phyloP scores from a whole-genome alignment of 64 coral and sea anemone genomes.

The Orbicella faveolata region DNA sequence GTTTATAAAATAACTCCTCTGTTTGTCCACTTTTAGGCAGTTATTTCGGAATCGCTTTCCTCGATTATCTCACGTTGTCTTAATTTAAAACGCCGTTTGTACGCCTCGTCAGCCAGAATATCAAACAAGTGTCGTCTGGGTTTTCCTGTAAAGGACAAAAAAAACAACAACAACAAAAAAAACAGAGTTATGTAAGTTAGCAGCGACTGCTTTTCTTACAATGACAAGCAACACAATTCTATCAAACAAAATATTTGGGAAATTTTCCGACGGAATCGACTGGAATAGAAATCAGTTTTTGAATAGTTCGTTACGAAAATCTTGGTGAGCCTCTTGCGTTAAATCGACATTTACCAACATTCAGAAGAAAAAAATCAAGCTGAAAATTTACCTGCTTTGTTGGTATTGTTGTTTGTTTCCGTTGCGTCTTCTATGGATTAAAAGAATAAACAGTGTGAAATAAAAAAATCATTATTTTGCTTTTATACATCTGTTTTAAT shows the following conservation, averaged over 20 bases:
- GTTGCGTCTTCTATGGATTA: background rate
- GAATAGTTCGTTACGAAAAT: too few species aligned
- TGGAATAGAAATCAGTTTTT: too few species aligned
- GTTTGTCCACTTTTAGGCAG: background rate
- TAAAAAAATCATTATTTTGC: background rate
- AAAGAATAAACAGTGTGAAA: background rate
- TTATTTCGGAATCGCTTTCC: background rate
- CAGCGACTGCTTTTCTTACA: too few species aligned
- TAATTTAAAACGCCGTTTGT: conserved; percentile 35
- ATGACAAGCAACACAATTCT: too few species aligned
- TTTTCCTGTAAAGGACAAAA: background rate
- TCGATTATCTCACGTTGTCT: conserved; percentile 33
- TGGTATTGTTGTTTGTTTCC: background rate
- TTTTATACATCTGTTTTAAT: background rate
- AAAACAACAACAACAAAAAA: background rate
- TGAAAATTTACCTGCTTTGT: background rate
- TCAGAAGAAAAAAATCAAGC: background rate
- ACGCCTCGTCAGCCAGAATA: conserved; percentile 52
- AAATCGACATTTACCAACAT: too few species aligned
- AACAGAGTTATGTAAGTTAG: background rate
- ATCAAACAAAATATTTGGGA: too few species aligned
- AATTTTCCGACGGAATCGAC: too few species aligned
- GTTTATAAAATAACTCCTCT: background rate
- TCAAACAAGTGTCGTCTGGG: conserved; percentile 47
- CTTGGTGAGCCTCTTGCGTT: too few species aligned